phyloP scores from a whole-genome alignment of 2,888 invertebrate genomes.

The Polyommatus iphigenia region DNA sequence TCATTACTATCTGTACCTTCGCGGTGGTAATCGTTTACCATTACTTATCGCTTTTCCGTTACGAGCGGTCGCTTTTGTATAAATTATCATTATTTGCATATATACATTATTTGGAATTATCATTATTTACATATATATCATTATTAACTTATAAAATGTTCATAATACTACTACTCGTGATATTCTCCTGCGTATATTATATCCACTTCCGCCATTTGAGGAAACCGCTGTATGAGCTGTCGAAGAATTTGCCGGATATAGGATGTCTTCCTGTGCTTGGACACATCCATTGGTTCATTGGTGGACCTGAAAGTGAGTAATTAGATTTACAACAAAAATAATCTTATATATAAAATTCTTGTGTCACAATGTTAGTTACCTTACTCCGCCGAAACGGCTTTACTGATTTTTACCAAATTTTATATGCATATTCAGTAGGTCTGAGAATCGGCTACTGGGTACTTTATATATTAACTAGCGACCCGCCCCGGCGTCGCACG shows the following conservation, averaged over 20 bases:
- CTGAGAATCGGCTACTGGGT: no score
- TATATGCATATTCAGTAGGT: no score
- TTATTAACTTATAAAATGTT: conserved; percentile 49
- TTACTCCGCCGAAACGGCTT: no score
- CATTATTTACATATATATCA: neutral
- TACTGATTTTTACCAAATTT: no score
- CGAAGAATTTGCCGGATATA: conserved; percentile 50
- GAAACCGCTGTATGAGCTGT: conserved; percentile 54
- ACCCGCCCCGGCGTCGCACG: no score
- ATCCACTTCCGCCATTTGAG: conserved; percentile 54
- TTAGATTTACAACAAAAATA: neutral
- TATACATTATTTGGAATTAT: neutral
- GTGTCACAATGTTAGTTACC: no score
- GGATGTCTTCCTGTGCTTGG: conserved; percentile 59
- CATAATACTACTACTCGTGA: conserved; percentile 48
- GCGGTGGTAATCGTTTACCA: conserved; percentile 41
- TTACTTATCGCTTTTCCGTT: conserved; percentile 34
- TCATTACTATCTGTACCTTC: neutral
- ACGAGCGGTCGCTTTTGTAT: conserved; percentile 38
- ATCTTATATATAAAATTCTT: no score
- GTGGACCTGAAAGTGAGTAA: conserved; percentile 64
- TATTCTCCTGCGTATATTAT: conserved; percentile 53
- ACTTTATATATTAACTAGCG: no score
- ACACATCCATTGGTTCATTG: conserved; percentile 65
- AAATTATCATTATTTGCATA: neutral